These are phyloP conservation scores for Odontamblyopus rebecca DNA, from an alignment of 2,797 vertebrate species.

Conservation along the genomic window DNA sequence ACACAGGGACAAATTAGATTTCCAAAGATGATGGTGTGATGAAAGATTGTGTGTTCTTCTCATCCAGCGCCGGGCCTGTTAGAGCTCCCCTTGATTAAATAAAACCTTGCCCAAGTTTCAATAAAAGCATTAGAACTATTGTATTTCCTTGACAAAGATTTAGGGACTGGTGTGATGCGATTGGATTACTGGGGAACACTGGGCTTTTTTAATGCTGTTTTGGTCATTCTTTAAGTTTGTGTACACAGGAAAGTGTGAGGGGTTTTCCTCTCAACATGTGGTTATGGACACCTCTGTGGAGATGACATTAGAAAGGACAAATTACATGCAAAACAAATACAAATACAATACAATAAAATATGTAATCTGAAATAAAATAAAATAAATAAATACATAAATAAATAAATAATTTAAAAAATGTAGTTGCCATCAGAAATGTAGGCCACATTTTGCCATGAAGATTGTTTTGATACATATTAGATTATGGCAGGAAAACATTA, in stretches of 20 bases:
- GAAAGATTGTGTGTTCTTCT: slow-evolving; percentile 84
- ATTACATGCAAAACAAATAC: slow-evolving; percentile 23
- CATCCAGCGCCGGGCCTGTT: slow-evolving; percentile 81
- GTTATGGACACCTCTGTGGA: slow-evolving; percentile 60
- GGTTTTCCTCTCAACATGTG: slow-evolving; percentile 66
- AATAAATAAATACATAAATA: too few species aligned
- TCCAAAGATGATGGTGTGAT: slow-evolving; percentile 81
- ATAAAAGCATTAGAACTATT: slow-evolving; percentile 85
- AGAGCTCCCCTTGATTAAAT: slow-evolving; percentile 79
- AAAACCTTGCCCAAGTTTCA: slow-evolving; percentile 85
- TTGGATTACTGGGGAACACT: slow-evolving; percentile 84
- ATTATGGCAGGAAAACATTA: too few species aligned
- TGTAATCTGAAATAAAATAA: neutral
- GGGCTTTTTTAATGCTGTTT: slow-evolving; percentile 80
- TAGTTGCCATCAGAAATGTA: too few species aligned
- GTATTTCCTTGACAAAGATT: slow-evolving; percentile 86
- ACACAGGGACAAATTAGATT: slow-evolving; percentile 78
- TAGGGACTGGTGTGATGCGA: slow-evolving; percentile 84
- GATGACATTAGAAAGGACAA: slow-evolving; percentile 32
- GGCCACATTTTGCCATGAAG: too few species aligned
- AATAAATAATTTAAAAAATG: too few species aligned
- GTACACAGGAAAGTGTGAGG: slow-evolving; percentile 58
- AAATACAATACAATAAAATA: neutral
- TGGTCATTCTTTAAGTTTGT: slow-evolving; percentile 67
- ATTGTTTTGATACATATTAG: too few species aligned